A percentile compares a stretch with the other conserved stretches of the same genome.
These are phyloP conservation scores for Leptopilina boulardi DNA, from an alignment of 1,140 invertebrate genomes.

Conservation along the genomic window DNA sequence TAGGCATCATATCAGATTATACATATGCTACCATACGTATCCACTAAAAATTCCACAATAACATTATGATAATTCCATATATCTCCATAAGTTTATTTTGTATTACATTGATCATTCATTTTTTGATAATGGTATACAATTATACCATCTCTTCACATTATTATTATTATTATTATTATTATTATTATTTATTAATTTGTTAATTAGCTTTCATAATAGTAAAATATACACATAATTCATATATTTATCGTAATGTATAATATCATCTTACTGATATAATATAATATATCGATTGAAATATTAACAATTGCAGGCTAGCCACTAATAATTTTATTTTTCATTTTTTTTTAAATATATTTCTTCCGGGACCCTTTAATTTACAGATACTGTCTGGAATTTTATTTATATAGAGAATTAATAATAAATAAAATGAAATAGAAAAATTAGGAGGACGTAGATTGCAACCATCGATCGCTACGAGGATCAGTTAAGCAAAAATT, in stretches of 20 bases:
- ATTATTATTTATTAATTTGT: background rate
- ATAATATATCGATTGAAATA: constrained; percentile 68
- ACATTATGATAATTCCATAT: constrained; percentile 60
- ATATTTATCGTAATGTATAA: constrained; percentile 63
- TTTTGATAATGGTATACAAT: constrained; percentile 55
- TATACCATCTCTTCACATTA: constrained; percentile 47
- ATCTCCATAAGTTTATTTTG: constrained; percentile 56
- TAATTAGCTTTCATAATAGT: constrained; percentile 61
- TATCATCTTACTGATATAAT: constrained; percentile 65
- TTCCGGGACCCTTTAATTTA: constrained; percentile 58
- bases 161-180: background rate
- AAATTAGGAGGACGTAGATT: constrained; percentile 50
- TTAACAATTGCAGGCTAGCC: constrained; percentile 68
- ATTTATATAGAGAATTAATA: too few relatives aligned
- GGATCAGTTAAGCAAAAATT: constrained; percentile 44
- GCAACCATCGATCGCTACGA: constrained; percentile 18
- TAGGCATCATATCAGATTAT: constrained; percentile 56
- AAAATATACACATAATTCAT: constrained; percentile 70
- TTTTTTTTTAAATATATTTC: constrained; percentile 26
- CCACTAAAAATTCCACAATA: constrained; percentile 62
- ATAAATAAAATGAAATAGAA: constrained; percentile 44
- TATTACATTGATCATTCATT: constrained; percentile 63
- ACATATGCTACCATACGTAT: constrained; percentile 56
- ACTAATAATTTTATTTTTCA: constrained; percentile 57
- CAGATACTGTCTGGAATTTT: constrained; percentile 52